Conservation (phyloP, 2,113 vertebrate species). For the Peromyscus californicus region DNA sequence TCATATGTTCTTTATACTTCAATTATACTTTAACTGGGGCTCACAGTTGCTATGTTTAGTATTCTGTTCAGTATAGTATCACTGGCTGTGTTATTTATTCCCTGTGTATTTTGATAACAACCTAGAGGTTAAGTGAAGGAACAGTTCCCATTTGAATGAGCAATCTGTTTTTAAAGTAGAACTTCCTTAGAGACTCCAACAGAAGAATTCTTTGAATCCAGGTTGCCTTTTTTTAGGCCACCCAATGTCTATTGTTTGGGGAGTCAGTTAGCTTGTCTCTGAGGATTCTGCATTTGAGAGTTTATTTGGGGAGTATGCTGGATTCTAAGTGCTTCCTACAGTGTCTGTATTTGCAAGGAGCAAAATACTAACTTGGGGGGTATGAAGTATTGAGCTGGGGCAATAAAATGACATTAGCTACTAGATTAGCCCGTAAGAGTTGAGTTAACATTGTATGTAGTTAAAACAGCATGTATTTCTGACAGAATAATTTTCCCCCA, state of each 20-base stretch:
- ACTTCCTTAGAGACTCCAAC: neutral
- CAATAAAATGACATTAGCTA: slow-evolving; percentile 8
- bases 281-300: neutral
- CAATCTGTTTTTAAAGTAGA: neutral
- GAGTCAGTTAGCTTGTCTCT: neutral
- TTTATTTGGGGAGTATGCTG: neutral
- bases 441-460: slow-evolving; percentile 42
- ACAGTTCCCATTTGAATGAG: neutral
- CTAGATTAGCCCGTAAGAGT: slow-evolving; percentile 27
- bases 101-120: slow-evolving; percentile 46
- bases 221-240: neutral
- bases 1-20: slow-evolving; percentile 11
- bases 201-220: slow-evolving; percentile 36
- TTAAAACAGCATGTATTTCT: slow-evolving; percentile 58
- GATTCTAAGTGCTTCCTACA: neutral
- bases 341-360: neutral
- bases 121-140: neutral
- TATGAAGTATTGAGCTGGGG: neutral
- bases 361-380: neutral
- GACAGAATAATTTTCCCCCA: slow-evolving; percentile 38
- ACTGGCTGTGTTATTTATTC: neutral
- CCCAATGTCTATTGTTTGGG: neutral
- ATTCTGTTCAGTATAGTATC: neutral
- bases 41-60: neutral
- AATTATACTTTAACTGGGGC: neutral